These are phyloP conservation scores for Valencia hispanica DNA, from an alignment of 2,797 vertebrate species.

Conservation along the genomic window DNA sequence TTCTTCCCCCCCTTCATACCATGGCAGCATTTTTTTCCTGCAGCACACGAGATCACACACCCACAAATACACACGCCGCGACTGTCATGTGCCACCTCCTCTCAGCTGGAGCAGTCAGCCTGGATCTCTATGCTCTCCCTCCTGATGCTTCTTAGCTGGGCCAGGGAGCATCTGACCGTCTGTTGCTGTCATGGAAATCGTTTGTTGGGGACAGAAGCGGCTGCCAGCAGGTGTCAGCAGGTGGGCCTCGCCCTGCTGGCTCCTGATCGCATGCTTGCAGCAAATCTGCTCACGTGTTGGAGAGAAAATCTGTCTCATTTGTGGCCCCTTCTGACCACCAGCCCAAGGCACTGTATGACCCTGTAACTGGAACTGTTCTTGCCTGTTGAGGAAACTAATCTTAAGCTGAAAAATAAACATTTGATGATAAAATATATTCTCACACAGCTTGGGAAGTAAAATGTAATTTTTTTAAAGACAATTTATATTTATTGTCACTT, in stretches of 20 bases:
- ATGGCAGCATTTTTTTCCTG: slow-evolving; percentile 12
- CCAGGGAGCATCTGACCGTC: slow-evolving; percentile 43
- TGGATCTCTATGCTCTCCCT: slow-evolving; percentile 30
- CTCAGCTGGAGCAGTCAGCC: slow-evolving; percentile 47
- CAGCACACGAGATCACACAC: slow-evolving; percentile 19
- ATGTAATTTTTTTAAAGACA: neutral
- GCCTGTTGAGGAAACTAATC: neutral
- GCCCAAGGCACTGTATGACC: neutral
- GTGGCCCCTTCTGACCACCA: neutral
- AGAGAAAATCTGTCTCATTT: neutral
- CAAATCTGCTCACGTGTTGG: slow-evolving; percentile 25
- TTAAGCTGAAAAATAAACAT: neutral
- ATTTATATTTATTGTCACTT: neutral
- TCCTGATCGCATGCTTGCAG: slow-evolving; percentile 17
- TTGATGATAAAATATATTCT: neutral
- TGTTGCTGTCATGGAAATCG: slow-evolving; percentile 38
- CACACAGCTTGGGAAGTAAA: neutral
- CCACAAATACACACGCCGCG: slow-evolving; percentile 18
- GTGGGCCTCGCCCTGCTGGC: slow-evolving; percentile 27
- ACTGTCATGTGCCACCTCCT: slow-evolving; percentile 44
- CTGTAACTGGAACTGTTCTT: neutral
- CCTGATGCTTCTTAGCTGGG: slow-evolving; percentile 39
- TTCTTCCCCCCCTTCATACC: neutral
- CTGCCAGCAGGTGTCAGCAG: slow-evolving; percentile 23
- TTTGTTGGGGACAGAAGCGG: slow-evolving; percentile 5